These are phyloP conservation scores for Hyles vespertilio DNA, from an alignment of 1,140 invertebrate species.

Conservation along the genomic window DNA sequence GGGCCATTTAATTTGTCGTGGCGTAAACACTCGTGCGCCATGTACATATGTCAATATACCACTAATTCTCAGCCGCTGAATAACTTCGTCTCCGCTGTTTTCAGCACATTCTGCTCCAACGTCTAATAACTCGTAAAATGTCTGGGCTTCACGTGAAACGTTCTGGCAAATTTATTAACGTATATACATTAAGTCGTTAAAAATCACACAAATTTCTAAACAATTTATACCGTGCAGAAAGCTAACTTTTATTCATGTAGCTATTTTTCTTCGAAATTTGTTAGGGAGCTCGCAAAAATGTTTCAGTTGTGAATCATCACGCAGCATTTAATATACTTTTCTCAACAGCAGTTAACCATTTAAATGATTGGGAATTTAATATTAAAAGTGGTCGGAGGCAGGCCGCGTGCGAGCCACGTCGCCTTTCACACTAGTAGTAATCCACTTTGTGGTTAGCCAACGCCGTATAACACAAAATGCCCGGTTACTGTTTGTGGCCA, in stretches of 20 bases:
- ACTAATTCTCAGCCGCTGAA: conserved; percentile 1
- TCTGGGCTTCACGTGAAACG: conserved; percentile 54
- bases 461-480: not conserved
- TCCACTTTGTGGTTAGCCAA: conserved; percentile 2
- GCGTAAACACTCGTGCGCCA: not conserved
- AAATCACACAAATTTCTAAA: conserved; percentile 33
- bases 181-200: conserved; percentile 42
- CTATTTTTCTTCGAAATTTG: not conserved
- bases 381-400: not conserved
- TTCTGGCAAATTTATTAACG: conserved; percentile 44
- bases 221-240: conserved; percentile 26
- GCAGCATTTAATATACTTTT: not conserved
- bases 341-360: not conserved
- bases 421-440: not conserved
- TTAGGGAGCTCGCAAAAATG: not conserved
- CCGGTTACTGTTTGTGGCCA: conserved; percentile 1
- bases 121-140: conserved; percentile 57
- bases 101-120: conserved; percentile 41
- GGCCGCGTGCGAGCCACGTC: too few relatives aligned
- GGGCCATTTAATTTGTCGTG: not conserved
- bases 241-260: conserved; percentile 12
- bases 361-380: not conserved
- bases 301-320: not conserved
- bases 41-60: not conserved
- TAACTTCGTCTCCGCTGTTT: conserved; percentile 2